phyloP scores from a whole-genome alignment of 2,888 invertebrate genomes.

The Agapostemon virescens region DNA sequence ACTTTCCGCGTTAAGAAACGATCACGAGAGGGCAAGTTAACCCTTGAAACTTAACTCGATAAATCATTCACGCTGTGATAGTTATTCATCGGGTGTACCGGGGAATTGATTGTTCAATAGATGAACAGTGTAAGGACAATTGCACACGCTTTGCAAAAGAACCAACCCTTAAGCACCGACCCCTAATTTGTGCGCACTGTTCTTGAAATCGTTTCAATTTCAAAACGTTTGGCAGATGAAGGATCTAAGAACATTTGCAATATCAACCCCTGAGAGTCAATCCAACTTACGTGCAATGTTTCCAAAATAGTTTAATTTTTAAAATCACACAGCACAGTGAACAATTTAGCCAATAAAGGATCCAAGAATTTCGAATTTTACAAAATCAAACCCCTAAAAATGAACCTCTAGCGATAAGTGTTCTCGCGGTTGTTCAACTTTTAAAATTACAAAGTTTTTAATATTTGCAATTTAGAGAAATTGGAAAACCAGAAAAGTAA shows the following conservation, averaged over 20 bases:
- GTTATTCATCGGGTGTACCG: background rate
- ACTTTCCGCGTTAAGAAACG: background rate
- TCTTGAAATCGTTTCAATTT: background rate
- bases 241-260: rapidly evolving
- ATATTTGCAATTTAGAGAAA: background rate
- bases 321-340: too few relatives aligned
- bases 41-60: background rate
- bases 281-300: too few relatives aligned
- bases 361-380: rapidly evolving
- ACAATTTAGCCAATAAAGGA: background rate
- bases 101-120: background rate
- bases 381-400: background rate
- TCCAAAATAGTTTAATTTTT: too few relatives aligned
- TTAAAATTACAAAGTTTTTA: too few relatives aligned
- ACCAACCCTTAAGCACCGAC: background rate
- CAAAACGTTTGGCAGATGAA: background rate
- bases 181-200: background rate
- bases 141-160: background rate
- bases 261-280: too few relatives aligned
- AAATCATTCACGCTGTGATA: background rate
- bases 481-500: background rate
- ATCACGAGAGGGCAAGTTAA: background rate
- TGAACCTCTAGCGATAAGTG: too few relatives aligned
- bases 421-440: too few relatives aligned
- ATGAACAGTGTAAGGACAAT: background rate